A percentile compares a stretch with the other conserved stretches of the same genome.
These are phyloP conservation scores for Drosophila kanekoi DNA, from an alignment of 2,888 invertebrate genomes.

Conservation along the genomic window DNA sequence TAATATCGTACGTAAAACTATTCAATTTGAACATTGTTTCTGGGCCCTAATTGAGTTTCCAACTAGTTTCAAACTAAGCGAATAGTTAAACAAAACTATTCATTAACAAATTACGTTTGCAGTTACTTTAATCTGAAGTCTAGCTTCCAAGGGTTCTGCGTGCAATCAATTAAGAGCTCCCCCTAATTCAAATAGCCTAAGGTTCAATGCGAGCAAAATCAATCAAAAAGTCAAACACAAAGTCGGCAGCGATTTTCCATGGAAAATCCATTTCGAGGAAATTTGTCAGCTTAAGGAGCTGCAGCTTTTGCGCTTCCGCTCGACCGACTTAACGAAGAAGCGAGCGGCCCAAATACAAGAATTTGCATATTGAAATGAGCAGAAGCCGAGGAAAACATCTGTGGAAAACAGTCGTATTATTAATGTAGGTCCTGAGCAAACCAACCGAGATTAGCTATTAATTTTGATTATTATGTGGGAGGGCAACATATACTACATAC, in stretches of 20 bases:
- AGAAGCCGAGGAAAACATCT: background rate
- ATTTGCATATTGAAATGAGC: slow-evolving; percentile 58
- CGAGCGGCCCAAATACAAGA: slow-evolving; percentile 21
- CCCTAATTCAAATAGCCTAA: slow-evolving; percentile 5
- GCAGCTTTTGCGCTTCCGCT: slow-evolving; percentile 35
- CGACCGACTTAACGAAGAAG: slow-evolving; percentile 38
- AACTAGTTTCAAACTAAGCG: too few species aligned
- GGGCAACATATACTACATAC: background rate
- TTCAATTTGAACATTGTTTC: too few species aligned
- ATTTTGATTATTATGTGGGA: slow-evolving; percentile 55
- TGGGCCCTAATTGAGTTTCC: too few species aligned
- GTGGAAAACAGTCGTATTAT: slow-evolving; percentile 24
- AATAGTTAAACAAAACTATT: too few species aligned
- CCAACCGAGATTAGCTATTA: slow-evolving; percentile 55
- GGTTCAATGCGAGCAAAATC: slow-evolving; percentile 23
- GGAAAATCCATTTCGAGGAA: slow-evolving; percentile 26
- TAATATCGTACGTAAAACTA: too few species aligned
- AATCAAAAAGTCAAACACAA: slow-evolving; percentile 53
- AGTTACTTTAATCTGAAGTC: background rate
- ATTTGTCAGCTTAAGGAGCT: slow-evolving; percentile 24
- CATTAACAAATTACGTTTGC: too few species aligned
- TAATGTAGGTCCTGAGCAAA: slow-evolving; percentile 14
- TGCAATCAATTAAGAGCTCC: slow-evolving; percentile 1
- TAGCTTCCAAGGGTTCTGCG: background rate
- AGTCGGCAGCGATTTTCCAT: slow-evolving; percentile 15